Conservation (phyloP, 2,113 vertebrate genomes). For the Microcebus lehilahytsara region DNA sequence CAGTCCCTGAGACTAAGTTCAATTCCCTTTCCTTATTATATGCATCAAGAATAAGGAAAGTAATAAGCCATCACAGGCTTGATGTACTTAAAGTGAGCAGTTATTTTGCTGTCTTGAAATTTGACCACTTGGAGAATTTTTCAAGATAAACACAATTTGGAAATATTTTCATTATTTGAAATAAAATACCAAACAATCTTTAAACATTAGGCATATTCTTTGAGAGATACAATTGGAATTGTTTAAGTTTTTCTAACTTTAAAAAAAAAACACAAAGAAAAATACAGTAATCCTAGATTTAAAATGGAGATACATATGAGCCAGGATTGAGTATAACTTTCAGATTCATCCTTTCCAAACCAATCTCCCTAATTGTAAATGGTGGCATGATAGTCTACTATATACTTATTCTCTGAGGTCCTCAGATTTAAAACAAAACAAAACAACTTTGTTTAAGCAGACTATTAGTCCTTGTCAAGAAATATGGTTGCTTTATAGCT, state of each 20-base stretch:
- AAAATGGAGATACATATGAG: neutral
- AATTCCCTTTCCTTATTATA: neutral
- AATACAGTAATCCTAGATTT: neutral
- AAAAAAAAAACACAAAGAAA: neutral
- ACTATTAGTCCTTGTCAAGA: constrained; percentile 29
- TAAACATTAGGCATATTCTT: neutral
- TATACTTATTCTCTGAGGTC: neutral
- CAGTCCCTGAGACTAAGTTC: neutral
- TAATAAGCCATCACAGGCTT: neutral
- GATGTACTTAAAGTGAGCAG: neutral
- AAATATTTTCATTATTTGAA: constrained; percentile 46
- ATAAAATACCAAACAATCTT: constrained; percentile 26
- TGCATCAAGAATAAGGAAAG: neutral
- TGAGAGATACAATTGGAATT: neutral
- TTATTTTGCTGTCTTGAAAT: neutral
- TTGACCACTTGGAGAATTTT: constrained; percentile 3
- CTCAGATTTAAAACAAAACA: neutral
- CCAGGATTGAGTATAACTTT: neutral
- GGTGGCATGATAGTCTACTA: neutral
- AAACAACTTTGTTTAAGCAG: neutral
- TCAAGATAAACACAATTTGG: neutral
- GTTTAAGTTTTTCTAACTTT: constrained; percentile 9
- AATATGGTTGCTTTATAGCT: constrained; percentile 56
- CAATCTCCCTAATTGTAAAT: neutral
- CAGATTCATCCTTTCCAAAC: neutral